Evolutionary conservation across 2,888 invertebrate species (phyloP), one percentile per base, ranked within the genome.

Genomic region (Meganola albula): DNA sequence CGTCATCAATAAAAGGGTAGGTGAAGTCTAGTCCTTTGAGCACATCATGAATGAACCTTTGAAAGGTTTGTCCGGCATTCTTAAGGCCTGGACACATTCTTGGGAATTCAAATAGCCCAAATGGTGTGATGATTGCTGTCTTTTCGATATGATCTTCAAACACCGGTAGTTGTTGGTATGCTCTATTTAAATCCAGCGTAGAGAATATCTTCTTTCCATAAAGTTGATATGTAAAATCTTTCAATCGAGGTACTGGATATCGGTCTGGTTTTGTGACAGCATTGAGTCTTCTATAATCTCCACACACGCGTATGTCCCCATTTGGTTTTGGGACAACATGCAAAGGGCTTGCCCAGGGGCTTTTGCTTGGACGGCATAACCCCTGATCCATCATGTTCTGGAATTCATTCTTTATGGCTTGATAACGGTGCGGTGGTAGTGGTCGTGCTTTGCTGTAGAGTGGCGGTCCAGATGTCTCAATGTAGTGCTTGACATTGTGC

Each of bases 101-200:
- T 2, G 7, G 10, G 8, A 10, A 16, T 9, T 27, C 26, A 16
- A 2, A 16, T 2, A 27, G 2, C 6, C 26, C 26, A 20, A 20
- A 20, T 5, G 20, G 20, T 5, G 20, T 20, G 4, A 6, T 16
- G 20, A 20, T 7, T 5, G 20, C 20, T 2, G 20, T 20, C n/a
- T 20, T 20, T 7, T 5, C 8, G 3, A 20, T 7, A 7, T 20
- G 8, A 3, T 20, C 20, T 20, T 20, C 20, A 5, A n/a, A 7
- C 20, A 20, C 20, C 7, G 20, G 20, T 20, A 20, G 7, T n/a
- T n/a, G n/a, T 7, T 20, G 3, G 8, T n/a, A 20, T 16, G 16
- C 16, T 20, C n/a, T 20, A 7, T 27, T 34, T 10, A 34, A 11
- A 24, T 34, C 14, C 9, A 32, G 21, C 21, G 13, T 32, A 9